A percentile compares a stretch with the other conserved stretches of the same genome.
phyloP scores from a whole-genome alignment of 2,113 vertebrate genomes.

The Neogale vison region DNA sequence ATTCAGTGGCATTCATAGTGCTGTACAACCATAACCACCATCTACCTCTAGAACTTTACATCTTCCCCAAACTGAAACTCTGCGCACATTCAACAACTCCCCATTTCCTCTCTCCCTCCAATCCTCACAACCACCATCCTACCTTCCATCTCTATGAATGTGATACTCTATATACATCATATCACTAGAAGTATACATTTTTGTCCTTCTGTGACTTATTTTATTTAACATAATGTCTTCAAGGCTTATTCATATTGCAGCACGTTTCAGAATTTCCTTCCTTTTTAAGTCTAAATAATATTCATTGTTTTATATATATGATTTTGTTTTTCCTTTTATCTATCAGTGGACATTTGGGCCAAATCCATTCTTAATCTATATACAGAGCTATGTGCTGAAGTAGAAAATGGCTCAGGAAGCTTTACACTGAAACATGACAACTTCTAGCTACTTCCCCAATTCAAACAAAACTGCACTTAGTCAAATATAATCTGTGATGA shows the following conservation, averaged over 20 bases:
- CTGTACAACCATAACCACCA: background rate
- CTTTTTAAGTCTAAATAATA: slow-evolving; percentile 19
- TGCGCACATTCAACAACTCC: background rate
- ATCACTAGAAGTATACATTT: background rate
- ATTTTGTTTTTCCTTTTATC: background rate
- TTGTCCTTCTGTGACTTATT: background rate
- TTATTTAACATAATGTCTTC: background rate
- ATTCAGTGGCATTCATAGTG: background rate
- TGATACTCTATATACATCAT: background rate
- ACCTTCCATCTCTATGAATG: background rate
- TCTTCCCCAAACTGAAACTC: slow-evolving; percentile 25
- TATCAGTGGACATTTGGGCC: background rate
- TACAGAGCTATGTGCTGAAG: background rate
- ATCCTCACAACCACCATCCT: background rate
- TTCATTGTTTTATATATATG: background rate
- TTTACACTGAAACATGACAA: background rate
- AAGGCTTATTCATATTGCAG: background rate
- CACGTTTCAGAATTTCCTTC: background rate
- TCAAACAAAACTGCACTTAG: background rate
- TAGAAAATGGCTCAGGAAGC: slow-evolving; percentile 16
- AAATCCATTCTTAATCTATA: background rate
- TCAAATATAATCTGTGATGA: background rate
- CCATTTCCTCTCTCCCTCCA: background rate
- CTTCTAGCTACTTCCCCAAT: background rate
- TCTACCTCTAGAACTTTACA: background rate